Base-by-base conservation (phyloP, 2,113 vertebrate species). In the Chitala chitala region DNA sequence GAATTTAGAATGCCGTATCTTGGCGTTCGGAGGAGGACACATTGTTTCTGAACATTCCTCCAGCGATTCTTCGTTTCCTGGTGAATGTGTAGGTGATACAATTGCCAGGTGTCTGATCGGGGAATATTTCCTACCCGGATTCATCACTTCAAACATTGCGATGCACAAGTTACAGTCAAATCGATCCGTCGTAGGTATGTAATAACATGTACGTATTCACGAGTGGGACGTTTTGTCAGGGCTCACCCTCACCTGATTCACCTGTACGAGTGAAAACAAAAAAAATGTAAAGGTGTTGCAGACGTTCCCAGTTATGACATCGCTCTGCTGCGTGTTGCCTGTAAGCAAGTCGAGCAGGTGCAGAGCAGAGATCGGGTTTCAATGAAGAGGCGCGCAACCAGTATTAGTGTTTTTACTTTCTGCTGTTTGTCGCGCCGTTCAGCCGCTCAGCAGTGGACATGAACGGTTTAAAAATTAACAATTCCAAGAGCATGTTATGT, bases 81-180 rank as follows among this genome's bases (percentile, higher is more conserved):
- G 44, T 9, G 71, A 15, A n/a, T 72, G 50, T 1, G 69, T 29
- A 17, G 75, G 24, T 3, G 77, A 63, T 24, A 73, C 77, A 1
- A 69, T 81, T 4, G 59, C 17, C 38, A 72, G 1, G 48, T 70
- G 72, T 26, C 73, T 82, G 46, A 72, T 59, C 15, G 86, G 84
- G 31, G 76, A 86, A 77, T 83, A 84, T 76, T 89, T 89, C 63
- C 88, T 75, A 73, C 24, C 77, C 33, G 78, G 78, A 56, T 83
- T 78, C 72, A 78, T 79, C 38, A 59, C 73, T 76, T 80, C 80
- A 76, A 75, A 81, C 78, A 84, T 84, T 3, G 71, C 79, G 74
- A 26, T 54, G 70, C 54, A 46, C 46, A 33, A 40, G 38, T 15
- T 42, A 24, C 24, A 1, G 40, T 44, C 31, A 2, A 26, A 8